Evolutionary conservation across 1,140 invertebrate species (phyloP), one percentile per base, ranked within the genome.

Genomic region (Zophobas atratus): DNA sequence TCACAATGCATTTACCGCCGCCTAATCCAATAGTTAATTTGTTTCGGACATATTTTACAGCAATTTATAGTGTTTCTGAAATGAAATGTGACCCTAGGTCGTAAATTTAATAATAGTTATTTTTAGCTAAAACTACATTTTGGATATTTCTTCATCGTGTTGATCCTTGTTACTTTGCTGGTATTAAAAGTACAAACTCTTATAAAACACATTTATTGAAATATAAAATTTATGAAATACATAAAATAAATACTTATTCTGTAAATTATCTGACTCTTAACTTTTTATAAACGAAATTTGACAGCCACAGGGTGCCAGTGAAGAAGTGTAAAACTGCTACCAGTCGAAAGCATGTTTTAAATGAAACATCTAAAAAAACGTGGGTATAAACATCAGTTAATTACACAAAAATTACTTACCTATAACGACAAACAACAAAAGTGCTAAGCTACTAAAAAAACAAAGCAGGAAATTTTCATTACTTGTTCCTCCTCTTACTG

Each of bases 231-330:
- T 51, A 51, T 20, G 32, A 63, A 70, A 35, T 39, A 38, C 46
- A 71, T 71, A 71, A 71, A 57, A 60, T 75, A 60, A 75, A 75
- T 43, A 35, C n/a, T 46, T 51, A 72, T 72, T 8, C 5, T 67
- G 43, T 56, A 56, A 71, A 70, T 56, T 77, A 53, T 20, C 60
- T 20, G 35, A 53, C 63, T 55, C 60, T 80, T 6, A 86, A 76
- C 81, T 81, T 84, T 51, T 84, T 85, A 76, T 84, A 85, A 20
- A 84, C 75, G 74, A 82, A 85, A 76, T 84, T 86, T 1, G 76
- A 67, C 6, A 85, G 80, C 84, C 84, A 85, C 36, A 85, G 32
- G 38, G 77, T 71, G 43, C 85, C 84, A 36, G 76, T 82, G 53
- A 82, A 77, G 51, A 86, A 85, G 63, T 85, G 83, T 1, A 85